Evolutionary conservation across 2,888 invertebrate genomes (phyloP).

Genomic region (Drosophila atripex): DNA sequence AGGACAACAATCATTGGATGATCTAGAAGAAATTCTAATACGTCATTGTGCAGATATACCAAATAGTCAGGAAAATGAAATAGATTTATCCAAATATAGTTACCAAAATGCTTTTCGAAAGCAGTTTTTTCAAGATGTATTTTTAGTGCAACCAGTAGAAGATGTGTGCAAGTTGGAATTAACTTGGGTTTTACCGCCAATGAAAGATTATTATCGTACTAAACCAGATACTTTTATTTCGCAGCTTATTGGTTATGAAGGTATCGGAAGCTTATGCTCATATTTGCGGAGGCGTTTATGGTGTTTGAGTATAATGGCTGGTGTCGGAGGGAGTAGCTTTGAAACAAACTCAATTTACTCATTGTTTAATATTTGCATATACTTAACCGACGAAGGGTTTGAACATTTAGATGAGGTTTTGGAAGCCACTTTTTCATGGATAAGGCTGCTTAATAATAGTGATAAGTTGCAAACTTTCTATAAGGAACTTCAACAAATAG

Average conservation of each 20-base stretch:
- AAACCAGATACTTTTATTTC: constrained; percentile 88
- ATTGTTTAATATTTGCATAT: constrained; percentile 89
- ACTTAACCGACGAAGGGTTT: constrained; percentile 91
- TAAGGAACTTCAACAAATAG: constrained; percentile 88
- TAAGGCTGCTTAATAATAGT: constrained; percentile 87
- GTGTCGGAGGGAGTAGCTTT: constrained; percentile 89
- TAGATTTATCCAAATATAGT: constrained; percentile 85
- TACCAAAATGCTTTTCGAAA: constrained; percentile 78
- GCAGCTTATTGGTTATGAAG: constrained; percentile 92
- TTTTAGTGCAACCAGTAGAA: constrained; percentile 90
- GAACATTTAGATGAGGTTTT: constrained; percentile 89
- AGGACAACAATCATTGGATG: constrained; percentile 84
- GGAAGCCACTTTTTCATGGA: constrained; percentile 90
- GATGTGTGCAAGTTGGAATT: constrained; percentile 88
- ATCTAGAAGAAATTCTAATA: constrained; percentile 80
- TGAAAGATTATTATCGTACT: constrained; percentile 74
- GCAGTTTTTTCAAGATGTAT: constrained; percentile 82
- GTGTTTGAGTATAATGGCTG: constrained; percentile 90
- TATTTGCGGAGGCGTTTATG: constrained; percentile 89
- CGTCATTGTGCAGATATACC: constrained; percentile 89
- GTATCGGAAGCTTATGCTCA: constrained; percentile 91
- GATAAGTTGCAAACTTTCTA: constrained; percentile 56
- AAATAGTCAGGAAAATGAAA: constrained; percentile 86
- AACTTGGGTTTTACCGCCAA: constrained; percentile 82
- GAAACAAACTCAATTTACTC: constrained; percentile 92